phyloP scores from a whole-genome alignment of 2,797 vertebrate species.

The Lepidocolaptes lacrymiger region DNA sequence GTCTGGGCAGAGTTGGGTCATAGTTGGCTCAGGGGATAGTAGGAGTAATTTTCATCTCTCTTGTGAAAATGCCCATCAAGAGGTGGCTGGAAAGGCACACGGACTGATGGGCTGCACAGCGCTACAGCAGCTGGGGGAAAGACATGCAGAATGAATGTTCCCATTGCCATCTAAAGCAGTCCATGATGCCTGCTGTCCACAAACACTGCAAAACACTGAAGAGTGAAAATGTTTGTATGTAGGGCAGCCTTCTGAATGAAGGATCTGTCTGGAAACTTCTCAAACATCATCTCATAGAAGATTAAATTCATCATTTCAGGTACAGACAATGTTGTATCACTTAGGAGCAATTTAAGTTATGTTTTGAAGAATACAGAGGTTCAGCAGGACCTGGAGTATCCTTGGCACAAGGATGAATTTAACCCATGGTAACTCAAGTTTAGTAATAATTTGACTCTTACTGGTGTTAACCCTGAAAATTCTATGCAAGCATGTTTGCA shows the following conservation, averaged over 20 bases:
- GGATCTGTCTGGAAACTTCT: background rate
- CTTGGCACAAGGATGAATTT: background rate
- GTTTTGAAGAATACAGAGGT: background rate
- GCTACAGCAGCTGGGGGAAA: background rate
- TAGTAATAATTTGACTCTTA: background rate
- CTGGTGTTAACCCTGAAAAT: background rate
- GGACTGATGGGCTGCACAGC: background rate
- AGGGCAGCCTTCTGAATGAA: background rate
- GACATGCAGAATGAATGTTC: background rate
- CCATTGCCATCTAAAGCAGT: background rate
- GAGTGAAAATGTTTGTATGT: background rate
- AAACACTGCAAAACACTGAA: background rate
- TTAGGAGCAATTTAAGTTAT: background rate
- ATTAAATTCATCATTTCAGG: background rate
- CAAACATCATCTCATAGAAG: background rate
- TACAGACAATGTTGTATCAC: rapidly evolving
- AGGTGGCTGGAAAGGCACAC: rapidly evolving
- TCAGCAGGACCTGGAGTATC: background rate
- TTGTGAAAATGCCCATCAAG: background rate
- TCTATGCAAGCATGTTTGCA: background rate
- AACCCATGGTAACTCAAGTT: background rate
- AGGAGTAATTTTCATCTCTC: background rate
- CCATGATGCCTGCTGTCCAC: background rate
- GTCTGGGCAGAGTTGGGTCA: rapidly evolving
- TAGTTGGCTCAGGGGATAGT: background rate